phyloP scores from a whole-genome alignment of 2,797 vertebrate genomes.

The Brachymystax lenok region DNA sequence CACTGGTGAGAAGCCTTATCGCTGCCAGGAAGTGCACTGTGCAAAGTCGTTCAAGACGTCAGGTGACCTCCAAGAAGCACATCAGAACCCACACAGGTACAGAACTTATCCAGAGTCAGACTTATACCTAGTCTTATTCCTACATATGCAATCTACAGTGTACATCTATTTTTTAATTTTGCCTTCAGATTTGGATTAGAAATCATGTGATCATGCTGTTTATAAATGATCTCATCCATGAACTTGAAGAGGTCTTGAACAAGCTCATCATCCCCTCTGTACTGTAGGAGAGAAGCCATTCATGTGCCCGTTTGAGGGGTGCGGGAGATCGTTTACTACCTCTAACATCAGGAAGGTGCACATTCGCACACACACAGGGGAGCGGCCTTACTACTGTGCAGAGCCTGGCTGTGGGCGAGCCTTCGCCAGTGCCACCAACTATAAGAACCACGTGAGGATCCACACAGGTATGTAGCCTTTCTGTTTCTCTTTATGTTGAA shows the following conservation, averaged over 20 bases:
- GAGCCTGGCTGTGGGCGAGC: constrained; percentile 88
- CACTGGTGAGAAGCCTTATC: constrained; percentile 88
- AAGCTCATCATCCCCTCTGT: constrained; percentile 20
- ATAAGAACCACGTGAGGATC: constrained; percentile 91
- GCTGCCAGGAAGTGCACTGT: constrained; percentile 87
- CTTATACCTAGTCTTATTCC: not conserved
- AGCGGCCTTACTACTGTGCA: constrained; percentile 88
- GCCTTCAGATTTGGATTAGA: not conserved
- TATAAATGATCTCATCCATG: not conserved
- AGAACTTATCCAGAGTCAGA: not conserved
- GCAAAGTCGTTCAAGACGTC: constrained; percentile 91
- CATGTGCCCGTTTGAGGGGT: constrained; percentile 89
- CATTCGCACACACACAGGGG: constrained; percentile 88
- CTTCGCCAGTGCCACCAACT: constrained; percentile 89
- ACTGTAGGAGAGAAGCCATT: constrained; percentile 85
- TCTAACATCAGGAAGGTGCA: constrained; percentile 91
- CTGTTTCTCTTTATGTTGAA: not conserved
- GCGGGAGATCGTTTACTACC: constrained; percentile 87
- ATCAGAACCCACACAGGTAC: constrained; percentile 88
- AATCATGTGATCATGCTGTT: not conserved
- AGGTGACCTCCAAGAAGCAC: constrained; percentile 87
- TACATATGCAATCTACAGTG: not conserved
- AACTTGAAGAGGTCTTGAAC: not conserved
- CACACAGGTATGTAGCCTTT: constrained; percentile 80
- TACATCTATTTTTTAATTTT: not conserved